Percentiles rank a stretch among this genome's conserved stretches.
phyloP scores from a whole-genome alignment of 2,797 vertebrate species.

The Trematomus bernacchii region DNA sequence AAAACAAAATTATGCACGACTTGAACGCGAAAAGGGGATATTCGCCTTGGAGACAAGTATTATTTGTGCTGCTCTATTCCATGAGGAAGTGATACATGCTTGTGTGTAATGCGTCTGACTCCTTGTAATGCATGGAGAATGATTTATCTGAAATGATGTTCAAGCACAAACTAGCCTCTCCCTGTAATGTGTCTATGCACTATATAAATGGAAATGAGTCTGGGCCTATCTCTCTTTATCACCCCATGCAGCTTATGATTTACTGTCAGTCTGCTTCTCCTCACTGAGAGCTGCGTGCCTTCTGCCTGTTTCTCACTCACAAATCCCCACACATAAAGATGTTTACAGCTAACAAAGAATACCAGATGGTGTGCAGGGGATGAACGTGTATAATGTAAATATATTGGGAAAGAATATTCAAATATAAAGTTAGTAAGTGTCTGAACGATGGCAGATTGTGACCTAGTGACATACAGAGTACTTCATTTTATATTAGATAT shows the following conservation, averaged over 20 bases:
- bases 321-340: constrained; percentile 47
- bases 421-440: constrained; percentile 8
- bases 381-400: neutral
- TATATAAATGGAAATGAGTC: constrained; percentile 84
- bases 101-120: constrained; percentile 63
- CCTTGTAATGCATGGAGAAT: constrained; percentile 56
- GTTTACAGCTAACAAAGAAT: constrained; percentile 22
- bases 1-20: constrained; percentile 11
- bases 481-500: constrained; percentile 9
- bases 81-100: constrained; percentile 58
- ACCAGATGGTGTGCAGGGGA: constrained; percentile 14
- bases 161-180: constrained; percentile 67
- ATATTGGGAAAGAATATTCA: constrained; percentile 2
- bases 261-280: constrained; percentile 70
- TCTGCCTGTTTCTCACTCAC: constrained; percentile 50
- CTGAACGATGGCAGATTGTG: neutral
- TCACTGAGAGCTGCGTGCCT: constrained; percentile 49
- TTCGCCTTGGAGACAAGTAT: constrained; percentile 49
- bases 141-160: constrained; percentile 78
- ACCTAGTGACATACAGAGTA: neutral
- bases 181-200: constrained; percentile 72
- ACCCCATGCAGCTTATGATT: constrained; percentile 69
- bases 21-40: constrained; percentile 45
- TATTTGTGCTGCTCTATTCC: constrained; percentile 58
- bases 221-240: constrained; percentile 72